phyloP scores from a whole-genome alignment of 2,888 invertebrate species.

The Synanthedon formicaeformis region DNA sequence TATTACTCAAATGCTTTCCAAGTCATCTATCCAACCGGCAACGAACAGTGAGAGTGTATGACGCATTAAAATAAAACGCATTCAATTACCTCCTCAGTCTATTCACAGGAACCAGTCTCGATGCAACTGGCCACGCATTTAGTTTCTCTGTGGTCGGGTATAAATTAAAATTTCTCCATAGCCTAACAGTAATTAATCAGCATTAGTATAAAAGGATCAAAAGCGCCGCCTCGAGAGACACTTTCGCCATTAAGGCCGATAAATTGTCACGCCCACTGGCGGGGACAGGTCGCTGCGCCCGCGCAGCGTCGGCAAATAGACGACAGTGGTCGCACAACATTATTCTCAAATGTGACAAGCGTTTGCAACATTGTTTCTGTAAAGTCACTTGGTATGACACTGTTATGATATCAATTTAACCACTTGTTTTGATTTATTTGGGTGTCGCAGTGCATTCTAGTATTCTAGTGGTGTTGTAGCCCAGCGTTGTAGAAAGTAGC shows the following conservation, averaged over 20 bases:
- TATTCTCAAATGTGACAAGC: background rate
- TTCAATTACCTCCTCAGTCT: background rate
- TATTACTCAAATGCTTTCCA: too few relatives aligned
- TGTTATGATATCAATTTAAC: too few relatives aligned
- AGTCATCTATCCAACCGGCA: background rate
- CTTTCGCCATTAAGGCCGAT: conserved; percentile 36
- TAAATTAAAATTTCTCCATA: conserved; percentile 40
- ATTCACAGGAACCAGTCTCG: background rate
- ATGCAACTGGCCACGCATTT: background rate
- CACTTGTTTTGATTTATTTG: too few relatives aligned
- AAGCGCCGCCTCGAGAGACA: conserved; percentile 30
- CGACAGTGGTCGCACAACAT: background rate
- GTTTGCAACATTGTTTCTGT: background rate
- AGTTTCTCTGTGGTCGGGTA: conserved; percentile 4
- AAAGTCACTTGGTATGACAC: too few relatives aligned
- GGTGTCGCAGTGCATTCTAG: too few relatives aligned
- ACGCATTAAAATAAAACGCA: background rate
- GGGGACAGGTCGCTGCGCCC: conserved; percentile 13
- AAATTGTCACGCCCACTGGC: conserved; percentile 39
- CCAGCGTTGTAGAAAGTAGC: too few relatives aligned
- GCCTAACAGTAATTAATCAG: conserved; percentile 32
- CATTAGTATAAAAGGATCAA: conserved; percentile 35
- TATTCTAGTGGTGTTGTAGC: too few relatives aligned
- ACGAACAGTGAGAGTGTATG: background rate
- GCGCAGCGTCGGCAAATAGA: conserved; percentile 7